phyloP scores from a whole-genome alignment of 1,140 invertebrate genomes.

The Micrasema longulum region DNA sequence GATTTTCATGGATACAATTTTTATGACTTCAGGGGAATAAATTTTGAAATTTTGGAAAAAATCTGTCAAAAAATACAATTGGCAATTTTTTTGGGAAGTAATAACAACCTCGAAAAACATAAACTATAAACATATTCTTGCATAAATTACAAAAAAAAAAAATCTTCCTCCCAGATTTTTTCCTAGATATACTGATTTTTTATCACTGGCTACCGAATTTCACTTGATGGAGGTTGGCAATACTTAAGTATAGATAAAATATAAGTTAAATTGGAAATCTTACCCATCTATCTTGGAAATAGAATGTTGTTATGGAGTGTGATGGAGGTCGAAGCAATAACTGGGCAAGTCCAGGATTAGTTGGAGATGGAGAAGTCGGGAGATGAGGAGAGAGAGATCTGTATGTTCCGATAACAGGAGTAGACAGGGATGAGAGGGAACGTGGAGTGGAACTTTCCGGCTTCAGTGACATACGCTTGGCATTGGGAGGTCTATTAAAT shows the following conservation, averaged over 20 bases:
- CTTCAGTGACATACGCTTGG: constrained; percentile 76
- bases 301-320: constrained; percentile 77
- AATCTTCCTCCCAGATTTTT: too few species aligned
- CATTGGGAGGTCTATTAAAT: constrained; percentile 84
- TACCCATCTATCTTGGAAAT: constrained; percentile 81
- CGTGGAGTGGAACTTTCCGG: constrained; percentile 78
- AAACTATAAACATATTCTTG: too few species aligned
- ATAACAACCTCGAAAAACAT: too few species aligned
- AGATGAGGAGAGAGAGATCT: constrained; percentile 66
- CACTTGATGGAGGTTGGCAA: not conserved
- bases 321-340: constrained; percentile 63
- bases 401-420: constrained; percentile 60
- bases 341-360: constrained; percentile 63
- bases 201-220: too few species aligned
- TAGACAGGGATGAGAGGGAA: constrained; percentile 65
- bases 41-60: too few species aligned
- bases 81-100: too few species aligned
- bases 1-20: too few species aligned
- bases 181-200: too few species aligned
- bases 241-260: not conserved
- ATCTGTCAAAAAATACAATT: too few species aligned
- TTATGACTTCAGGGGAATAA: too few species aligned
- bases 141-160: too few species aligned
- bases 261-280: constrained; percentile 52
- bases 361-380: constrained; percentile 67